A percentile compares a stretch with the other conserved stretches of the same genome.
Conservation (phyloP, 2,888 invertebrate genomes). For the Silvanus unidentatus region DNA sequence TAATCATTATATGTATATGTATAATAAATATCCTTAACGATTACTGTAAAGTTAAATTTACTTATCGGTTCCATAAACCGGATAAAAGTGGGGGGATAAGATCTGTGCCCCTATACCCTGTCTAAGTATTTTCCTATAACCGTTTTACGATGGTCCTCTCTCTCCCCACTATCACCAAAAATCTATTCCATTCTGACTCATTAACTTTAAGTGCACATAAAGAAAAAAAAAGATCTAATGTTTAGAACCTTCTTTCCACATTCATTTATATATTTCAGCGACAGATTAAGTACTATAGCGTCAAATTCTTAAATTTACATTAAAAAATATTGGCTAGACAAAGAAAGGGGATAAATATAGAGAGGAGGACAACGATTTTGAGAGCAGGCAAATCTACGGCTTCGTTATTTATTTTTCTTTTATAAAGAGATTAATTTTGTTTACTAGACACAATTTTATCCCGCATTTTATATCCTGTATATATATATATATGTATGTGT, state of each 20-base stretch:
- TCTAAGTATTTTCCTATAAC: constrained; percentile 40
- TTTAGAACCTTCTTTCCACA: neutral
- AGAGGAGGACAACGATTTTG: too few species aligned
- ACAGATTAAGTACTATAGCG: too few species aligned
- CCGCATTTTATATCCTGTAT: too few species aligned
- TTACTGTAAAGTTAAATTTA: constrained; percentile 30
- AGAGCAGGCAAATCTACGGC: too few species aligned
- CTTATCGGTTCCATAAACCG: constrained; percentile 38
- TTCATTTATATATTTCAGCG: too few species aligned
- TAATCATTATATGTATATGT: constrained; percentile 13
- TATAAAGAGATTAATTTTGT: too few species aligned
- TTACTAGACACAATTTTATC: too few species aligned
- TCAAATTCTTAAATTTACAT: too few species aligned
- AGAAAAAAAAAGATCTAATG: constrained; percentile 30
- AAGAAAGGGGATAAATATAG: too few species aligned
- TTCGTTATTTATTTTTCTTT: too few species aligned
- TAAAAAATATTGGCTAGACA: too few species aligned
- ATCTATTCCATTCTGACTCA: constrained; percentile 42
- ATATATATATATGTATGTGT: too few species aligned
- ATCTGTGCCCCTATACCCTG: constrained; percentile 23
- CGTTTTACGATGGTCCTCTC: constrained; percentile 33
- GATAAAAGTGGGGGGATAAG: constrained; percentile 36
- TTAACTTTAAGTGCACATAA: constrained; percentile 40
- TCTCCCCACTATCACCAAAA: constrained; percentile 15
- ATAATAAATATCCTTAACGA: constrained; percentile 18